Evolutionary conservation across 2,888 invertebrate species (phyloP).

Genomic region (Pterobdella sp.): DNA sequence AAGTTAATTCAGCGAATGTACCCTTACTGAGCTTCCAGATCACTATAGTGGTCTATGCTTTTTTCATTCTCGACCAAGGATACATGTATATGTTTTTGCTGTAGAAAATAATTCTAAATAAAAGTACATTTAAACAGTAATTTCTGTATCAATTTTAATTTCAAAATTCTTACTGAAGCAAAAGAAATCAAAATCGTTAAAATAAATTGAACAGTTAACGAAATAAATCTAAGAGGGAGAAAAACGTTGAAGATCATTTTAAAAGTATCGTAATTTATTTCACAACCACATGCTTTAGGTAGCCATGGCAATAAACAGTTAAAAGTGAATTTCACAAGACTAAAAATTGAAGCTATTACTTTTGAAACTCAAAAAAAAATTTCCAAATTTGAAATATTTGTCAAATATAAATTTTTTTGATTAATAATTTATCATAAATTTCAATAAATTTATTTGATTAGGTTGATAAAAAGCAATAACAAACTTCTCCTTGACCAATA

Average conservation of each 20-base stretch:
- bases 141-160: neutral
- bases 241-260: constrained; percentile 5
- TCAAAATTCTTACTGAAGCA: neutral
- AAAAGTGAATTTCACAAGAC: neutral
- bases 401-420: neutral
- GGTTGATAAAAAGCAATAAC: no score
- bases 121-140: neutral
- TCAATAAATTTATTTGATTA: no score
- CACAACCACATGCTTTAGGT: neutral
- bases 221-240: constrained; percentile 23
- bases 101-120: neutral
- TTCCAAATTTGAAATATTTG: neutral
- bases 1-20: neutral
- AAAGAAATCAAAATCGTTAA: constrained; percentile 23
- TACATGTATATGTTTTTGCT: neutral
- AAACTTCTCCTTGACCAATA: no score
- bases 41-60: neutral
- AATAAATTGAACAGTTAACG: constrained; percentile 21
- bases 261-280: neutral
- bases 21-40: constrained; percentile 11
- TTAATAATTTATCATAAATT: no score
- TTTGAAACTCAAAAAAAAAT: neutral
- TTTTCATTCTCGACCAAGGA: neutral
- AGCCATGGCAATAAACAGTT: neutral
- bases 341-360: neutral